A percentile compares a stretch with the other conserved stretches of the same genome.
phyloP scores from a whole-genome alignment of 2,888 invertebrate genomes.

The Hirtodrosophila cameraria region DNA sequence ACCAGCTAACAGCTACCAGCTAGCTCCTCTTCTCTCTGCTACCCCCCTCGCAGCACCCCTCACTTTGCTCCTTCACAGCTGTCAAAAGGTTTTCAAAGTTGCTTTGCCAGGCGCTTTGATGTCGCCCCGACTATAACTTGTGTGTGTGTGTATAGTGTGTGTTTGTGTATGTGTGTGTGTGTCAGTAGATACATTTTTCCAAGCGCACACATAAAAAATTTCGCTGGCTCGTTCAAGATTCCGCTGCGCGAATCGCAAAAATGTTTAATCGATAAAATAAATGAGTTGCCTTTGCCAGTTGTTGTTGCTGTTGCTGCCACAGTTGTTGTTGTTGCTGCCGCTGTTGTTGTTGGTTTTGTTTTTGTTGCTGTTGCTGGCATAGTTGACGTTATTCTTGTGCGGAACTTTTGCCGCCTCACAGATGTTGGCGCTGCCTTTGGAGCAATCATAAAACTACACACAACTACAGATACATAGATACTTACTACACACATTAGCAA shows the following conservation, averaged over 20 bases:
- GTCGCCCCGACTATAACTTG: constrained; percentile 58
- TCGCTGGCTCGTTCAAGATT: constrained; percentile 65
- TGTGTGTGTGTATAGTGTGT: constrained; percentile 22
- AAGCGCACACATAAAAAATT: constrained; percentile 61
- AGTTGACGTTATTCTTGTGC: constrained; percentile 72
- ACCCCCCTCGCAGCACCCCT: not conserved
- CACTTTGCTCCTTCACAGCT: constrained; percentile 55
- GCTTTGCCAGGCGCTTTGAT: constrained; percentile 69
- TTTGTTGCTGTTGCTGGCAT: constrained; percentile 46
- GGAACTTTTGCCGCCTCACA: constrained; percentile 56
- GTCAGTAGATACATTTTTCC: constrained; percentile 73
- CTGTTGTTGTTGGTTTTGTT: constrained; percentile 32
- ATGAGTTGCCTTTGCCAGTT: constrained; percentile 74
- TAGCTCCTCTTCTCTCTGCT: not conserved
- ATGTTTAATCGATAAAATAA: constrained; percentile 83
- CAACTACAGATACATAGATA: constrained; percentile 8
- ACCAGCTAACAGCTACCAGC: constrained; percentile 19
- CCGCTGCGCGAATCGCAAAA: constrained; percentile 80
- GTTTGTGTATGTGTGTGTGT: constrained; percentile 55
- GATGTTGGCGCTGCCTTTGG: constrained; percentile 53
- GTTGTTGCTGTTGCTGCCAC: constrained; percentile 29
- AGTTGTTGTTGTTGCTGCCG: constrained; percentile 29
- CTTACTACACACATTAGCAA: constrained; percentile 26
- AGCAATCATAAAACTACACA: constrained; percentile 55
- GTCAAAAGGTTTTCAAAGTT: constrained; percentile 78